phyloP scores from a whole-genome alignment of 2,113 vertebrate species.

The Takifugu flavidus region DNA sequence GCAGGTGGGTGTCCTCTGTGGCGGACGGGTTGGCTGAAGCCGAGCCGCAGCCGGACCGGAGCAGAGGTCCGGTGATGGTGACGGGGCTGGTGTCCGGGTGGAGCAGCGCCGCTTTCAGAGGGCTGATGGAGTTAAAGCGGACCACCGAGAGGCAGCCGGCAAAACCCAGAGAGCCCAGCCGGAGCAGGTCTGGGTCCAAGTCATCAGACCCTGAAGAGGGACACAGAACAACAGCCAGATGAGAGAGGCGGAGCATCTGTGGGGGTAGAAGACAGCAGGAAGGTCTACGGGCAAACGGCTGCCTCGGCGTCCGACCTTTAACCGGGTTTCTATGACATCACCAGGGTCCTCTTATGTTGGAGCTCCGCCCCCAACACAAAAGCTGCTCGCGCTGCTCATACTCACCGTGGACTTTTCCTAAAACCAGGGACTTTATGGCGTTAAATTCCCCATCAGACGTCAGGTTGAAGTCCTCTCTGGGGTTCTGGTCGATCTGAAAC shows the following conservation, averaged over 20 bases:
- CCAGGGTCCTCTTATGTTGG: too few relatives aligned
- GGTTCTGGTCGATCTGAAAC: slow-evolving; percentile 51
- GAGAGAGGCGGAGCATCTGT: too few relatives aligned
- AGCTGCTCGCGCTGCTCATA: not conserved
- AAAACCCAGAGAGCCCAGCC: slow-evolving; percentile 83
- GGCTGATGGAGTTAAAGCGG: slow-evolving; percentile 84
- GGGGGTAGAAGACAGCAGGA: too few relatives aligned
- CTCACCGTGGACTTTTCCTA: slow-evolving; percentile 56
- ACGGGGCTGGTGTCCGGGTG: slow-evolving; percentile 73
- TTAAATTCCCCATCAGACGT: slow-evolving; percentile 54
- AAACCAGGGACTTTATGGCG: slow-evolving; percentile 41
- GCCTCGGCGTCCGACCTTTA: too few relatives aligned
- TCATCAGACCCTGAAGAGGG: slow-evolving; percentile 48
- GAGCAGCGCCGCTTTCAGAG: slow-evolving; percentile 84
- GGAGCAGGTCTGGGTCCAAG: slow-evolving; percentile 80
- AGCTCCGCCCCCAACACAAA: too few relatives aligned
- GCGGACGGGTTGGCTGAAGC: slow-evolving; percentile 75
- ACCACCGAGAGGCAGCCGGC: slow-evolving; percentile 88
- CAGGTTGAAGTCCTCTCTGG: slow-evolving; percentile 61
- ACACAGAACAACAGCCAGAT: not conserved
- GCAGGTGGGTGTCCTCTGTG: slow-evolving; percentile 84
- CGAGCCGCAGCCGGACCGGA: slow-evolving; percentile 81
- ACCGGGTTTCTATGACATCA: too few relatives aligned
- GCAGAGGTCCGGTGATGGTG: slow-evolving; percentile 77
- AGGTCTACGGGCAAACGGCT: too few relatives aligned